These are phyloP conservation scores for Epiblema foenella DNA, from an alignment of 2,888 invertebrate species.

Conservation along the genomic window DNA sequence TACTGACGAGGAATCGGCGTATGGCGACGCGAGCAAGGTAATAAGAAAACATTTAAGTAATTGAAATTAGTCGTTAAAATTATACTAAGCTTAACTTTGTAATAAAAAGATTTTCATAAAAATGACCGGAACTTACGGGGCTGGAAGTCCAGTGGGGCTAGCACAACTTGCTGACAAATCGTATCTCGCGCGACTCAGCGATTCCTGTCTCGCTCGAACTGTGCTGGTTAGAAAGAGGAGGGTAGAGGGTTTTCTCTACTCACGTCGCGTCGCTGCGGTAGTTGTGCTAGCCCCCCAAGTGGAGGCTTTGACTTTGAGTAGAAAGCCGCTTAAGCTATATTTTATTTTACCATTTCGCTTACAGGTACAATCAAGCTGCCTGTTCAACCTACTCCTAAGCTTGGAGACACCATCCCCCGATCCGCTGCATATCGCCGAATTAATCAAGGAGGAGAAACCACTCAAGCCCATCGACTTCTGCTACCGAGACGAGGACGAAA, in stretches of 20 bases:
- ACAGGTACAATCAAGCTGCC: constrained; percentile 94
- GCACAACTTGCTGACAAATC: no score
- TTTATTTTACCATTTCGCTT: no score
- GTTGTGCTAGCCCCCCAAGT: background rate
- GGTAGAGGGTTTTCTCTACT: no score
- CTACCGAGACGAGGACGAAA: constrained; percentile 98
- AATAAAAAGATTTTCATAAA: no score
- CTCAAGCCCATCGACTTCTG: constrained; percentile 98
- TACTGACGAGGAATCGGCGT: constrained; percentile 93
- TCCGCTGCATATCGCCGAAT: constrained; percentile 95
- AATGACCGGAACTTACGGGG: no score
- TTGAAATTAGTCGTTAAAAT: no score
- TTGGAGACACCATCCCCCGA: constrained; percentile 97
- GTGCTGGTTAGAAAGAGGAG: no score
- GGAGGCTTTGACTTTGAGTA: background rate
- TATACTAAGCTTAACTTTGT: no score
- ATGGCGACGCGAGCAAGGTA: constrained; percentile 96
- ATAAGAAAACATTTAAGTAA: constrained; percentile 48
- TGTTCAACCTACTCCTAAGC: constrained; percentile 95
- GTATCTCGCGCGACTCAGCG: no score
- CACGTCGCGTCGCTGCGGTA: no score
- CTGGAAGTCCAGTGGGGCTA: no score
- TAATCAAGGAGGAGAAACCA: constrained; percentile 96
- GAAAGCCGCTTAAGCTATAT: background rate
- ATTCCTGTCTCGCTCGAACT: no score